Base-by-base conservation (phyloP, 1,140 invertebrate genomes). In the Drosophila sechellia region DNA sequence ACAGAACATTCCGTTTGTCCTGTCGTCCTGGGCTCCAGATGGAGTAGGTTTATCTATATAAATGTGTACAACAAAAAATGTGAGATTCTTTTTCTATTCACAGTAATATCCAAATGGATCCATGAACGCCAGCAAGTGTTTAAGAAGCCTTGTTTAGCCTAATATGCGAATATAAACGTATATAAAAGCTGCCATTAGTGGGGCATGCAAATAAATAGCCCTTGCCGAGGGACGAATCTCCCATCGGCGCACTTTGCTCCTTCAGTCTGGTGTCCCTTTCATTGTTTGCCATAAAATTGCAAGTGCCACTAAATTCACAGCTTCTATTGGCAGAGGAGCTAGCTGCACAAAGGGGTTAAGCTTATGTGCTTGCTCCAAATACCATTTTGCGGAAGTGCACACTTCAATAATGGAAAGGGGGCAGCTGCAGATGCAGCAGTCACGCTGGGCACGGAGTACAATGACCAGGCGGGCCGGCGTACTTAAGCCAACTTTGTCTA, bases 341-440 rank as follows among this genome's bases (percentile, higher is more conserved):
- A 31, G 20, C 37, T 48, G 34, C 22, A n/a, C 20, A 8, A 37
- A 22, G 53, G 25, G 27, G 54, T 43, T 73, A 54, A 80, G 77
- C 81, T 85, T 77, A 80, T 86, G 69, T 86, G 77, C 77, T 80
- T 81, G 81, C 81, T 69, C 81, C 81, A 86, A 85, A 85, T 85
- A 86, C 77, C 81, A 85, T 85, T 85, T 85, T 85, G 81, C 61
- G 77, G 69, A 85, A 85, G 81, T 81, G 77, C 81, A 71, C 81
- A 86, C 81, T 85, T 85, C 81, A 81, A 77, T 78, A 86, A 78
- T 73, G 59, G 78, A 80, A 86, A 34, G 74, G 43, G 77, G 58
- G 56, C 54, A 54, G 54, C 60, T 69, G 72, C 31, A 55, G 50
- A 56, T 69, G 72, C 60, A 66, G 58, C 65, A 59, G 46, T 59